Evolutionary conservation across 2,888 invertebrate species (phyloP), one percentile per base, ranked within the genome.

Genomic region (Eilema sororculum): DNA sequence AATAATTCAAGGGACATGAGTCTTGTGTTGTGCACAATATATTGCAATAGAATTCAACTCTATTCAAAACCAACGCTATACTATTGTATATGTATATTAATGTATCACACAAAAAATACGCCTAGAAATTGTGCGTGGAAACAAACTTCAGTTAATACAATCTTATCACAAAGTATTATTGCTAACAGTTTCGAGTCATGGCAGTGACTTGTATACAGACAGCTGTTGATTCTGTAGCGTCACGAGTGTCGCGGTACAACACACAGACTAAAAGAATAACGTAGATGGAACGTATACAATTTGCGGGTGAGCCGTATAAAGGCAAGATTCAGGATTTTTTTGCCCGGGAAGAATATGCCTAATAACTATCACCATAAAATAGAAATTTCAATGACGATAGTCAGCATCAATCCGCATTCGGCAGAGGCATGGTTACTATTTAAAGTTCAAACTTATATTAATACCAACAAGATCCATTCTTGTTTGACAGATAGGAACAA

Each of bases 141-240:
- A 88, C 84, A 78, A 88, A 88, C 84, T 80, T 78, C 74, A 78
- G 83, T 85, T 84, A 80, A 82, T 84, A 86, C 78, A 84, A 81
- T 86, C 89, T 90, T 94, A 94, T 94, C 94, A 94, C 93, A 94
- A 90, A 90, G 81, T 57, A 72, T 87, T 94, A 95, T 94, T 94
- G 94, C 95, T 95, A 92, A 89, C 80, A 87, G 85, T 91, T 84
- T 87, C 84, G 88, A 87, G 84, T 86, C 75, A 77, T 81, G 81
- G 80, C 81, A 81, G 73, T 73, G 71, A 69, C 24, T 72, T 37
- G n/a, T 72, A 28, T 73, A 78, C 79, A 89, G 90, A 91, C 92
- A 90, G 90, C 80, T 89, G 91, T 90, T 88, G 90, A 90, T 90
- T 89, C 90, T 80, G 79, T 85, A 84, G 83, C 85, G 81, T 86